Conservation (phyloP, 37 sponge, comb jelly and placozoan genomes). For the Tethya wilhelma region DNA sequence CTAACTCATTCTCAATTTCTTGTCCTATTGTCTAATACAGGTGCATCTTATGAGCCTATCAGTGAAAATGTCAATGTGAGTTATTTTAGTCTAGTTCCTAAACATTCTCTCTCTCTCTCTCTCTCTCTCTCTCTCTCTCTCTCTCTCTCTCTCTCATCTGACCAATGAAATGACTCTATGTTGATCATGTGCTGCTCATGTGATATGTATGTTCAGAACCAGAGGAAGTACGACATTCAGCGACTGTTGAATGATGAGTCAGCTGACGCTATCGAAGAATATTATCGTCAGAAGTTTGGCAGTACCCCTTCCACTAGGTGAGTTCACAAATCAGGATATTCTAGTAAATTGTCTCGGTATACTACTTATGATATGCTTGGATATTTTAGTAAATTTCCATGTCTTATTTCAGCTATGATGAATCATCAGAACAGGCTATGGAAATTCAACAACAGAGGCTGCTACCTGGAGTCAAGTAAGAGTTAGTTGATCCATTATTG, state of each 20-base stretch:
- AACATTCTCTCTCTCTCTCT: background rate
- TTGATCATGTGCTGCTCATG: background rate
- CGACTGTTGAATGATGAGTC: slow-evolving; percentile 63
- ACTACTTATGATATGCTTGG: background rate
- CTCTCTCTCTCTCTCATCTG: background rate
- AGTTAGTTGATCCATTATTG: background rate
- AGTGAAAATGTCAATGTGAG: slow-evolving; percentile 48
- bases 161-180: background rate
- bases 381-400: background rate
- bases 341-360: background rate
- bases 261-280: slow-evolving; percentile 79
- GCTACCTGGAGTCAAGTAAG: slow-evolving; percentile 95
- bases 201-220: slow-evolving; percentile 9
- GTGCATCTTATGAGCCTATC: slow-evolving; percentile 21
- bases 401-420: slow-evolving; percentile 51
- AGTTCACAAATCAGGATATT: background rate
- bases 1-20: background rate
- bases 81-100: background rate
- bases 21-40: background rate
- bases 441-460: slow-evolving; percentile 92
- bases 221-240: slow-evolving; percentile 52
- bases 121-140: background rate
- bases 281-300: slow-evolving; percentile 85
- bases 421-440: slow-evolving; percentile 65
- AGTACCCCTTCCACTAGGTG: slow-evolving; percentile 56